Percentiles rank a stretch among this genome's conserved stretches.
Conservation (phyloP, 2,888 invertebrate genomes). For the Cheilosia vernalis region DNA sequence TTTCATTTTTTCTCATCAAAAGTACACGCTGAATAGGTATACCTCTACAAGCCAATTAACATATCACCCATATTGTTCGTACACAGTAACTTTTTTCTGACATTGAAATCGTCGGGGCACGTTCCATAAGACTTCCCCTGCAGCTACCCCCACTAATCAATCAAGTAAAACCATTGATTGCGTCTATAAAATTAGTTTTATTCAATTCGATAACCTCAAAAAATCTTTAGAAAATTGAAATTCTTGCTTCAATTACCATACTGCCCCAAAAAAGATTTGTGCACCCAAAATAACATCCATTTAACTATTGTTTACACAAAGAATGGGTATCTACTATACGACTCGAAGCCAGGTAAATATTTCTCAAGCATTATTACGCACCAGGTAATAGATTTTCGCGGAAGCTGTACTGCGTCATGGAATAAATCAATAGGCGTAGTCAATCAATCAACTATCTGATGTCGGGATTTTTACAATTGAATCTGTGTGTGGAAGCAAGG, state of each 20-base stretch:
- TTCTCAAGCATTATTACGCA: conserved; percentile 28
- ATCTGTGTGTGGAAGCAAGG: conserved; percentile 59
- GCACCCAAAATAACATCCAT: conserved; percentile 20
- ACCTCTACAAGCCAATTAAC: conserved; percentile 5
- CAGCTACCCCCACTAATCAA: neutral
- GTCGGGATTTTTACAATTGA: conserved; percentile 45
- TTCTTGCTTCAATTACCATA: neutral
- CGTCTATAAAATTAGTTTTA: neutral
- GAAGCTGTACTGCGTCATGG: conserved; percentile 61
- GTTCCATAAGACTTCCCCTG: neutral
- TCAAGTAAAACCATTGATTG: conserved; percentile 9
- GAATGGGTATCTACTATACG: neutral
- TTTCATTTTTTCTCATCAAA: neutral
- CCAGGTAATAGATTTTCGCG: conserved; percentile 45
- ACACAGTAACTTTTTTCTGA: conserved; percentile 1
- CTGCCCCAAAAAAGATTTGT: conserved; percentile 15
- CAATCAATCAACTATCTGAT: conserved; percentile 61
- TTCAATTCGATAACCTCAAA: conserved; percentile 11
- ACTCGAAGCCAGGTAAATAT: conserved; percentile 16
- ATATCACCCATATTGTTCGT: neutral
- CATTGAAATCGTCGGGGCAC: conserved; percentile 27
- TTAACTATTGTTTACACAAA: conserved; percentile 16
- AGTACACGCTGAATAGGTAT: conserved; percentile 4
- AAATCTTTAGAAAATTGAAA: neutral
- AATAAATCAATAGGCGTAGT: conserved; percentile 61